Conservation (phyloP, 2,113 vertebrate species). For the Hymenochirus boettgeri region DNA sequence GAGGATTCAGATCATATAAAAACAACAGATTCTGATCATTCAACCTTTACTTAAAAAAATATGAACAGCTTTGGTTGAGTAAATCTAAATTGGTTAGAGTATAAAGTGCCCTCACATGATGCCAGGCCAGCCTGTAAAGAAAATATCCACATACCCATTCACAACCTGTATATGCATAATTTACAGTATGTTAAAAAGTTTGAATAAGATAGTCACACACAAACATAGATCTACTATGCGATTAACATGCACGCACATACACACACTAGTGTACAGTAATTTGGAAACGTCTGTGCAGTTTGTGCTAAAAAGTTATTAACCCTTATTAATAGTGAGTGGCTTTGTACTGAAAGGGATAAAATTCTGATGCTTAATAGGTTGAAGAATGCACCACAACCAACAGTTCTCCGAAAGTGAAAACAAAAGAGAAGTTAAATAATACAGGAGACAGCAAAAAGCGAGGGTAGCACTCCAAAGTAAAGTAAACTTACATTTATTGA, state of each 20-base stretch:
- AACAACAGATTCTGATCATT: conserved; percentile 14
- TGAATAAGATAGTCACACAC: neutral
- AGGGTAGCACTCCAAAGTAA: too few relatives aligned
- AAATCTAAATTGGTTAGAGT: conserved; percentile 29
- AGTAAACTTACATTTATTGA: too few relatives aligned
- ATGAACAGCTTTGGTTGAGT: conserved; percentile 41
- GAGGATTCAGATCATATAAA: neutral
- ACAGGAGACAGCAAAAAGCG: too few relatives aligned
- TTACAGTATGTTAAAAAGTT: neutral
- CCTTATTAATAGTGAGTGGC: neutral
- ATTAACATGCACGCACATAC: too few relatives aligned
- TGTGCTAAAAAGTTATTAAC: neutral
- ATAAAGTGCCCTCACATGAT: conserved; percentile 34
- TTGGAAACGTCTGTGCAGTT: conserved; percentile 20
- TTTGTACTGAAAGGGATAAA: neutral
- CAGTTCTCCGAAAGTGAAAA: too few relatives aligned
- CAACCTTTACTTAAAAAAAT: conserved; percentile 39
- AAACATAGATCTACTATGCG: neutral
- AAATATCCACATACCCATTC: conserved; percentile 8
- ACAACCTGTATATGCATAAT: conserved; percentile 5
- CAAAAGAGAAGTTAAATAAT: too few relatives aligned
- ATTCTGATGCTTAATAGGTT: neutral
- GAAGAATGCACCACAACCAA: too few relatives aligned
- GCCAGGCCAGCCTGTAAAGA: conserved; percentile 36
- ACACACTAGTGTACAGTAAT: conserved; percentile 16